A percentile compares a stretch with the other conserved stretches of the same genome.
These are phyloP conservation scores for Phylloscopus trochiloides DNA, from an alignment of 2,113 vertebrate species.

Conservation along the genomic window DNA sequence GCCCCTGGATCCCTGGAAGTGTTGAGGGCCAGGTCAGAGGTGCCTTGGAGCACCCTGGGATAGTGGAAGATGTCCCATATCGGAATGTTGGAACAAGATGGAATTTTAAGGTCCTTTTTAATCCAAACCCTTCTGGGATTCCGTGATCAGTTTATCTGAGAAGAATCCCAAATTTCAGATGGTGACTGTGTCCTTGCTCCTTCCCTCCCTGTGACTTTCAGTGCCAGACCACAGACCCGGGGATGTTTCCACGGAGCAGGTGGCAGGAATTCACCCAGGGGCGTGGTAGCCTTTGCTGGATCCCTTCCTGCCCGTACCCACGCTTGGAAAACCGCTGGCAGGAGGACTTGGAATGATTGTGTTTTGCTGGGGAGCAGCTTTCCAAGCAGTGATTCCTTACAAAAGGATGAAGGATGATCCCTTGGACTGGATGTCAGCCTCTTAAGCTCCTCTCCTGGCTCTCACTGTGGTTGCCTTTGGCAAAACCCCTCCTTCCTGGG, in stretches of 20 bases:
- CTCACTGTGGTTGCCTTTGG: not conserved
- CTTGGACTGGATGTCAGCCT: not conserved
- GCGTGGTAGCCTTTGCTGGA: not conserved
- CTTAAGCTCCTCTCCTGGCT: not conserved
- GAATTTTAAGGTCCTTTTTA: not conserved
- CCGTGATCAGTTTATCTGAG: not conserved
- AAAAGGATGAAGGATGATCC: not conserved
- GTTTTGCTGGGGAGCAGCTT: not conserved
- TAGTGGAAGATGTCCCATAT: not conserved
- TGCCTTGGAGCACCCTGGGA: not conserved
- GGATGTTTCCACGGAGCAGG: fast-evolving
- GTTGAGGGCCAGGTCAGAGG: fast-evolving
- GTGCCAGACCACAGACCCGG: not conserved
- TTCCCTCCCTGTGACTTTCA: not conserved
- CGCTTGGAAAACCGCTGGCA: not conserved
- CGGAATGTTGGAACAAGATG: not conserved
- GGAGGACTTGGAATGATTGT: not conserved
- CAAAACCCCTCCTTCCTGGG: not conserved
- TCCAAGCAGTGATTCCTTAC: not conserved
- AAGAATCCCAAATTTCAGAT: not conserved
- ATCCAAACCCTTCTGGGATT: not conserved
- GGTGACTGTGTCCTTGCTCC: not conserved
- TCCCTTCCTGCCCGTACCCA: not conserved
- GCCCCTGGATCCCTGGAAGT: not conserved
- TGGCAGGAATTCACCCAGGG: not conserved